Evolutionary conservation across 2,113 vertebrate genomes (phyloP).

Genomic region (Labeo rohita): DNA sequence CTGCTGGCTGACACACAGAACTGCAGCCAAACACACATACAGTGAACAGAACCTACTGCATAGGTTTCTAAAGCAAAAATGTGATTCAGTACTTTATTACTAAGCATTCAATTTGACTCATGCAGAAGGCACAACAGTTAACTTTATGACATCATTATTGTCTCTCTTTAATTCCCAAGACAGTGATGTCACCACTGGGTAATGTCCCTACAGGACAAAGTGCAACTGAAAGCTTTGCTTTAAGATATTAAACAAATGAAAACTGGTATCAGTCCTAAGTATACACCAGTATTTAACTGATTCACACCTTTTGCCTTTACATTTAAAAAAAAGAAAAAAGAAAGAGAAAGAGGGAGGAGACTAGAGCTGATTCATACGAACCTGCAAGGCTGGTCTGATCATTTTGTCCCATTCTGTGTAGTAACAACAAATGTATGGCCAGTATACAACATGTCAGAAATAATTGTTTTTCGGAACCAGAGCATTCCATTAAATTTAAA

Average conservation of each 20-base stretch:
- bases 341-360: background rate
- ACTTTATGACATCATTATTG: background rate
- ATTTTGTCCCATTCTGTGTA: background rate
- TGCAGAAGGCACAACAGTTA: background rate
- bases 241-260: background rate
- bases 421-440: background rate
- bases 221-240: background rate
- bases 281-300: background rate
- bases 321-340: background rate
- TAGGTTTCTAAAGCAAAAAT: background rate
- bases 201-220: background rate
- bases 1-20: constrained; percentile 33
- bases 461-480: no score
- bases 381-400: background rate
- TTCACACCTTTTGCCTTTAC: background rate
- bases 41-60: background rate
- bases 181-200: background rate
- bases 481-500: no score
- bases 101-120: background rate
- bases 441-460: background rate
- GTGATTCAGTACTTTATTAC: background rate
- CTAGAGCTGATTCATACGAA: background rate
- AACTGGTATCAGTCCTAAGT: background rate
- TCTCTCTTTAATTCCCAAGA: background rate
- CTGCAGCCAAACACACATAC: background rate